Conservation (phyloP, 2,888 invertebrate species). For the Tachystola acroxantha region DNA sequence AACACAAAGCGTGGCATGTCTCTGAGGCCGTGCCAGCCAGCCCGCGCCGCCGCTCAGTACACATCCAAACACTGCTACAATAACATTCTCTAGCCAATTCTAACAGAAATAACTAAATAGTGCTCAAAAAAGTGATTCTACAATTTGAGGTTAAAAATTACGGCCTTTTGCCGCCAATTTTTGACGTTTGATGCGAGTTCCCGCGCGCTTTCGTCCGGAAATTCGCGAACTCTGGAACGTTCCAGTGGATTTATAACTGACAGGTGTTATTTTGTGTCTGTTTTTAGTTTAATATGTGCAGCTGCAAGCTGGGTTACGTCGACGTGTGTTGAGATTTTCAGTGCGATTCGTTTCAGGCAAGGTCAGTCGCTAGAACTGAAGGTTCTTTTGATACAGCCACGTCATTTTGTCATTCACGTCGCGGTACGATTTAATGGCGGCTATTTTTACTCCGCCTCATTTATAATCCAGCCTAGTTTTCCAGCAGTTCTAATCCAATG, state of each 20-base stretch:
- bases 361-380: neutral
- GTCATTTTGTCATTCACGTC: neutral
- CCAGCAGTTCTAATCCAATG: too few species aligned
- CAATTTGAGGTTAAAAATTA: constrained; percentile 21
- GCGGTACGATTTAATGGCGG: neutral
- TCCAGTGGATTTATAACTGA: constrained; percentile 22
- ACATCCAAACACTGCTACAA: constrained; percentile 50
- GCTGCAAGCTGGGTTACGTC: constrained; percentile 3
- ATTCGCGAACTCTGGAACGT: constrained; percentile 27
- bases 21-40: constrained; percentile 54
- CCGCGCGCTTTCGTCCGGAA: constrained; percentile 17
- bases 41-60: constrained; percentile 41
- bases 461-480: neutral
- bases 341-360: neutral
- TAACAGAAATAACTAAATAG: constrained; percentile 19
- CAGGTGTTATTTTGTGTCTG: constrained; percentile 18
- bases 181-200: constrained; percentile 20
- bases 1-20: constrained; percentile 50
- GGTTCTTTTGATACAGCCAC: too few species aligned
- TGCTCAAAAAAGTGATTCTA: constrained; percentile 16
- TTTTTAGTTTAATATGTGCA: constrained; percentile 4
- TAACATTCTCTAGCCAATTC: constrained; percentile 35
- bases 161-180: constrained; percentile 23
- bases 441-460: neutral
- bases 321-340: neutral